Base-by-base conservation (phyloP, 1,140 invertebrate genomes). In the Dufourea novaeangliae region DNA sequence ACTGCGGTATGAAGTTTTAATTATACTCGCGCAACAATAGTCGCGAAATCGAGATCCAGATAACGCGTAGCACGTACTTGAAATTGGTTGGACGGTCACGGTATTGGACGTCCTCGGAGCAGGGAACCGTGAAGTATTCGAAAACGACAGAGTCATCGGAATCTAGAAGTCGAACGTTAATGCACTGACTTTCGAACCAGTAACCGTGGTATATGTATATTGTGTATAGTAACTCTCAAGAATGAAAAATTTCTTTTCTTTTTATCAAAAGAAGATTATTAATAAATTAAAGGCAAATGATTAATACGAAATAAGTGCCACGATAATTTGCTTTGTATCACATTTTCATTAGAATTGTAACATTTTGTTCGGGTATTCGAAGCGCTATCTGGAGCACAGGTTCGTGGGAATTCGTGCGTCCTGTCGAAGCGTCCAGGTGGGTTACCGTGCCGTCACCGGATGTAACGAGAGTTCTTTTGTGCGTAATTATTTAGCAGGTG, bases 401-500 rank as follows among this genome's bases (percentile, higher is more conserved):
- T 61, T 46, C 64, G 66, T 76, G 56, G 69, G 69, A 78, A 84
- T 78, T 81, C 37, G 50, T 54, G 34, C 29, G 59, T 56, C 2
- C 62, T 44, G 52, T 52, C 32, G 27, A 17, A 50, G 20, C 46
- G 63, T 54, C 61, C 81, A 76, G 78, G 84, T 83, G 84, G 56
- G 34, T 77, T 67, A 59, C 64, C 50, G 41, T 44, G 34, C 41
- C 59, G 57, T 32, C 54, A 76, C 84, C 85, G 86, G 86, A 87
- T 84, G 82, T 69, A 74, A 56, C 70, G 61, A 56, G 62, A 41
- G 37, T 72, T 59, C 61, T 22, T 61, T 67, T 74, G 34, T 69
- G 44, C 57, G 27, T 59, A 82, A 82, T 86, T 82, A 50, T 63
- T 56, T 61, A 62, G 66, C 86, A 87, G 84, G 76, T 87, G 85